These are phyloP conservation scores for Diadophis punctatus DNA, from an alignment of 2,113 vertebrate genomes.

Conservation along the genomic window DNA sequence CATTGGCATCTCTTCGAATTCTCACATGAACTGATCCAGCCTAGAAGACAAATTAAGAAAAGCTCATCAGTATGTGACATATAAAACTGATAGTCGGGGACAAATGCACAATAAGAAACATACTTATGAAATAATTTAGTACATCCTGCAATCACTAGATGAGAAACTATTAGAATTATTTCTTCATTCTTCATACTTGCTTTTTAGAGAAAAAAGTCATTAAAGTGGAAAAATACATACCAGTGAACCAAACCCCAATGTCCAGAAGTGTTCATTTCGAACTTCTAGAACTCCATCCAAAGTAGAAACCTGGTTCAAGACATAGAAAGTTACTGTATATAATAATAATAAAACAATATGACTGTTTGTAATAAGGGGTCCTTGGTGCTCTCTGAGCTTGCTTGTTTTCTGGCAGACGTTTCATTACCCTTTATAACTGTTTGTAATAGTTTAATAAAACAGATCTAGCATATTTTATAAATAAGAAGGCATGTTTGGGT, in stretches of 20 bases:
- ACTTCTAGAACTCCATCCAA: slow-evolving; percentile 97
- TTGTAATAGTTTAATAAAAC: neutral
- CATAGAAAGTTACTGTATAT: neutral
- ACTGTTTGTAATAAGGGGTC: too few species aligned
- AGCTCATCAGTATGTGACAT: slow-evolving; percentile 13
- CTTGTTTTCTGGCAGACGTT: too few species aligned
- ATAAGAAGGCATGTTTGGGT: neutral
- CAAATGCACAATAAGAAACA: neutral
- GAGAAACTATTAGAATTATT: neutral
- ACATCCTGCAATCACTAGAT: neutral
- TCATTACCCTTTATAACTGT: neutral
- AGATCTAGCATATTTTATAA: neutral
- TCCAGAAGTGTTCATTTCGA: slow-evolving; percentile 98
- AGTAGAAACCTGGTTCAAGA: slow-evolving; percentile 84
- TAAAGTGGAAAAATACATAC: slow-evolving; percentile 69
- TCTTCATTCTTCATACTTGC: neutral
- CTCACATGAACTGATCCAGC: slow-evolving; percentile 94
- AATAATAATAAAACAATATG: neutral
- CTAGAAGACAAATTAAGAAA: slow-evolving; percentile 65
- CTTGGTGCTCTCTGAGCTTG: too few species aligned
- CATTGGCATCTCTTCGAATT: slow-evolving; percentile 94
- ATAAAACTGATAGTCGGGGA: neutral
- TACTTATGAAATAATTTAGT: neutral
- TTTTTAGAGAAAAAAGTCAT: neutral
- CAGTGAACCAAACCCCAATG: slow-evolving; percentile 91